Percentiles rank a stretch among this genome's conserved stretches.
Conservation (phyloP, 2,888 invertebrate species). For the Bursaphelenchus okinawaensis region DNA sequence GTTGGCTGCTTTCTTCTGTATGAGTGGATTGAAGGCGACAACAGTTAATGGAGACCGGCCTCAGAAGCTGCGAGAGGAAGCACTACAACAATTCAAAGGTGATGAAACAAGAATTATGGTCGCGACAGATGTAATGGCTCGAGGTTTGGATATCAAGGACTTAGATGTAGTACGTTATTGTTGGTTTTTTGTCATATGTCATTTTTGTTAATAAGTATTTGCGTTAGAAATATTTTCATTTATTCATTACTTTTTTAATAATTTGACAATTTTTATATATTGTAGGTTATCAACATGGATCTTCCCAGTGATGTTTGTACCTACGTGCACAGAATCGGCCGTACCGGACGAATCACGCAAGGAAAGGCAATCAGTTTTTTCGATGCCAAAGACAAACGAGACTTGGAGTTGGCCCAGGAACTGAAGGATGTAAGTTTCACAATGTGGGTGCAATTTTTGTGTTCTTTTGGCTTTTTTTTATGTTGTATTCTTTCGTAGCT, state of each 20-base stretch:
- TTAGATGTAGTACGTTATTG: conserved; percentile 57
- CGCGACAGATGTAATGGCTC: conserved; percentile 87
- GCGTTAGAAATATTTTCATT: no score
- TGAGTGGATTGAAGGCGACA: conserved; percentile 20
- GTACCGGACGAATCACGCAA: conserved; percentile 61
- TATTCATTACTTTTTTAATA: not conserved
- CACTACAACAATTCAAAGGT: conserved; percentile 68
- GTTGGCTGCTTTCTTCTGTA: conserved; percentile 23
- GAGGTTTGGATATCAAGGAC: conserved; percentile 81
- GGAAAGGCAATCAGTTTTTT: conserved; percentile 37
- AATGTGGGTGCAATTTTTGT: no score
- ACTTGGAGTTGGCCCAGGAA: conserved; percentile 12
- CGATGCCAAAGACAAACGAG: conserved; percentile 13
- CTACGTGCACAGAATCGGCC: conserved; percentile 63
- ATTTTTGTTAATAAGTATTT: not conserved
- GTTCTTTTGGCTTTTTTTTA: no score
- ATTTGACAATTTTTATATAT: not conserved
- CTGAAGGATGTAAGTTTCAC: conserved; percentile 28
- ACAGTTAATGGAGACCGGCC: conserved; percentile 32
- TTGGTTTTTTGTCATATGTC: not conserved
- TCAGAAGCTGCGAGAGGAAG: conserved; percentile 68
- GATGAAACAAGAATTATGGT: conserved; percentile 71
- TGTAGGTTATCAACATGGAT: conserved; percentile 62
- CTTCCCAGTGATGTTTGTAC: conserved; percentile 58
- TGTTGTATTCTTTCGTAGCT: not conserved